phyloP scores from a whole-genome alignment of 2,113 vertebrate species.

The Rhagologus leucostigma region DNA sequence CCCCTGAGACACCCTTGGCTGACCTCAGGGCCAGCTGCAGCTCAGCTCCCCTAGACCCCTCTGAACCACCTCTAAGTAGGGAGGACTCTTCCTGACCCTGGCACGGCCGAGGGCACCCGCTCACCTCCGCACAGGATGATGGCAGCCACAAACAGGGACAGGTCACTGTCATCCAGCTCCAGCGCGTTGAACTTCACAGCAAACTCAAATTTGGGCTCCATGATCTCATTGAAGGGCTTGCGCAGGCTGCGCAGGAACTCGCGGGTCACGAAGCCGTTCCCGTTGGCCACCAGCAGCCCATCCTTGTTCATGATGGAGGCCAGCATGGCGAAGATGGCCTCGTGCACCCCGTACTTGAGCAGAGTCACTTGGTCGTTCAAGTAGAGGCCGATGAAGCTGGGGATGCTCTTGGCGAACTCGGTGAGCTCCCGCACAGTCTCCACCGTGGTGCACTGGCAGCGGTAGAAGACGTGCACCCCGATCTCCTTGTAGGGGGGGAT shows the following conservation, averaged over 20 bases:
- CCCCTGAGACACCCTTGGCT: neutral
- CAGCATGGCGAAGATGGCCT: slow-evolving; percentile 98
- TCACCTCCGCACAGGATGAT: slow-evolving; percentile 98
- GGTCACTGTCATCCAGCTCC: slow-evolving; percentile 96
- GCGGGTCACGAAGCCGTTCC: slow-evolving; percentile 93
- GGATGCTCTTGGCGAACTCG: slow-evolving; percentile 97
- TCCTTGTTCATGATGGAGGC: slow-evolving; percentile 99
- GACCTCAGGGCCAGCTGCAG: neutral
- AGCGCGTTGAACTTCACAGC: slow-evolving; percentile 96
- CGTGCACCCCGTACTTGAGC: slow-evolving; percentile 94
- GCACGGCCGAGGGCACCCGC: rapidly evolving
- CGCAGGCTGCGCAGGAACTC: slow-evolving; percentile 96
- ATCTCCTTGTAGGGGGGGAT: slow-evolving; percentile 92
- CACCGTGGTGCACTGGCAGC: slow-evolving; percentile 95
- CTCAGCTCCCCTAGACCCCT: neutral
- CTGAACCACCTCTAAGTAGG: neutral
- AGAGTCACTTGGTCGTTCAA: slow-evolving; percentile 97
- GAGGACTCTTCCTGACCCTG: neutral
- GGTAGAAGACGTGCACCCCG: slow-evolving; percentile 95
- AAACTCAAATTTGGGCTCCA: slow-evolving; percentile 99
- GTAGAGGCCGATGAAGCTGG: slow-evolving; percentile 91
- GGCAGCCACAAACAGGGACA: slow-evolving; percentile 96
- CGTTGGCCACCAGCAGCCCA: slow-evolving; percentile 92
- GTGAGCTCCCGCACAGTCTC: slow-evolving; percentile 96
- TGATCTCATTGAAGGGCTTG: slow-evolving; percentile 93